A percentile compares a stretch with the other conserved stretches of the same genome.
Evolutionary conservation across 2,113 vertebrate genomes (phyloP).

Genomic region (Nestor notabilis): DNA sequence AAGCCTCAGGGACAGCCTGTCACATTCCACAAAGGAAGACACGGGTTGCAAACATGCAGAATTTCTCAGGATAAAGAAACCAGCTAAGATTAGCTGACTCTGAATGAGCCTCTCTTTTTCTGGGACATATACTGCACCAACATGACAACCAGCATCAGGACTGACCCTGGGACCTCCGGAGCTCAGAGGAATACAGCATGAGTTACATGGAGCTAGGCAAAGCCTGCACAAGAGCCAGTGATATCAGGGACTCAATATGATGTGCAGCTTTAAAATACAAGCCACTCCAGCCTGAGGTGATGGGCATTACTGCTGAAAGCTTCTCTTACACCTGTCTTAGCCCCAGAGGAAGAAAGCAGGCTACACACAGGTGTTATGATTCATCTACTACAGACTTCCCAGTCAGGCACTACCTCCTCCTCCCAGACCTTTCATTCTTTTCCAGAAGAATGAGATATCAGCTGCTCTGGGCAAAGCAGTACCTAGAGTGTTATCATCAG

Average conservation of each 20-base stretch:
- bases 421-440: not conserved
- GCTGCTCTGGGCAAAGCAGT: not conserved
- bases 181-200: rapidly evolving
- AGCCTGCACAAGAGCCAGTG: not conserved
- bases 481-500: not conserved
- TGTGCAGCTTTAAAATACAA: not conserved
- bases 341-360: not conserved
- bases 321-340: not conserved
- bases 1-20: not conserved
- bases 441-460: not conserved
- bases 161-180: too few relatives aligned
- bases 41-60: rapidly evolving
- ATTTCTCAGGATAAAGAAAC: not conserved
- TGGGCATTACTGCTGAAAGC: not conserved
- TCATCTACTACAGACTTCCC: not conserved
- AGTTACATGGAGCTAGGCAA: rapidly evolving
- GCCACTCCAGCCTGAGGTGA: not conserved
- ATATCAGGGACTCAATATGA: rapidly evolving
- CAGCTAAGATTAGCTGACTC: too few relatives aligned
- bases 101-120: not conserved
- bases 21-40: rapidly evolving
- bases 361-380: not conserved
- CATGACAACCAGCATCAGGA: not conserved
- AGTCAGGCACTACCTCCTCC: not conserved
- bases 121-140: not conserved